Base-by-base conservation (phyloP, 2,888 invertebrate species). In the Volucella zonaria region DNA sequence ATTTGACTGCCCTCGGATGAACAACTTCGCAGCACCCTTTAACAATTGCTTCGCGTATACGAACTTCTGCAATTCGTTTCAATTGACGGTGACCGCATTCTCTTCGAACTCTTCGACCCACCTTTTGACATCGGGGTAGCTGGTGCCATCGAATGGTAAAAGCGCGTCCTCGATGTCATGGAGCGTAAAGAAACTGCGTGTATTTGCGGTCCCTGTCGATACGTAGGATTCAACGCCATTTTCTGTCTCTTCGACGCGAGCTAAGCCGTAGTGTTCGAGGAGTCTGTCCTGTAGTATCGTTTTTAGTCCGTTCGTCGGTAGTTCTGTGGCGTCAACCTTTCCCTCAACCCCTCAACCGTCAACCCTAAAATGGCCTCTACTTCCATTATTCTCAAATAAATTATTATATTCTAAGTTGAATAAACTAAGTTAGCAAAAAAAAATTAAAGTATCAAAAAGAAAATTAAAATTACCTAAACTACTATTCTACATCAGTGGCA, bases 51-150 rank as follows among this genome's bases (percentile, higher is more conserved):
- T 18, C 18, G 18, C 18, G 18, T 18, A 18, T 18, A 18, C 18
- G 2, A 18, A 18, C 18, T 1, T n/a, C n/a, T n/a, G n/a, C n/a
- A n/a, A n/a, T n/a, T n/a, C n/a, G n/a, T n/a, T n/a, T n/a, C n/a
- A n/a, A n/a, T n/a, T n/a, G n/a, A n/a, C n/a, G n/a, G n/a, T n/a
- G n/a, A n/a, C n/a, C n/a, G n/a, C n/a, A n/a, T n/a, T n/a, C n/a
- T 68, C 70, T 18, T 83, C 81, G 52, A 83, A 87, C 18, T 87
- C 83, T 52, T 68, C n/a, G 1, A 85, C 15, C 87, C 85, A 86
- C 11, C 43, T 52, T 2, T 51, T 51, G 42, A 85, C 51, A n/a
- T 80, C 62, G 0, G 73, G 71, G n/a, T 75, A 15, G 1, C 54
- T 77, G 3, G 45, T 58, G 9, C 86, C 82, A 31, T 66, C 61